Evolutionary conservation across 1,140 invertebrate genomes (phyloP).

Genomic region (Pogonognathellus flavescens): DNA sequence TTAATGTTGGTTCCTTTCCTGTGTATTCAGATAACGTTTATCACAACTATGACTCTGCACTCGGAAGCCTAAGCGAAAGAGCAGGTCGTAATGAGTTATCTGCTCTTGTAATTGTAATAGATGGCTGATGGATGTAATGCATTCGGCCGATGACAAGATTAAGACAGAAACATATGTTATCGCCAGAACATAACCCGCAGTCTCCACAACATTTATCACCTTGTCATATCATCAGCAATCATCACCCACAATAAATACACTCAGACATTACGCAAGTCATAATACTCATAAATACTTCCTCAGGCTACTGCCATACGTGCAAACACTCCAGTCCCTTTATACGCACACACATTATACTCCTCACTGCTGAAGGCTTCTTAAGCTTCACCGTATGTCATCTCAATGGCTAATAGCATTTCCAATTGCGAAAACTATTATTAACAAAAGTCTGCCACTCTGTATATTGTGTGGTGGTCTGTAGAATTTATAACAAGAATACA

Average conservation of each 20-base stretch:
- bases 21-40: background rate
- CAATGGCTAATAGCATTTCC: no score
- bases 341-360: no score
- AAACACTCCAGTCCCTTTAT: no score
- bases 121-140: background rate
- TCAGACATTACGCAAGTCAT: background rate
- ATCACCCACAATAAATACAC: background rate
- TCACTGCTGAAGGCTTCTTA: no score
- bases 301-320: background rate
- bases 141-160: constrained; percentile 19
- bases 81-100: constrained; percentile 6
- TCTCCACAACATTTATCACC: background rate
- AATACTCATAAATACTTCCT: background rate
- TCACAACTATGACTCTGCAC: no score
- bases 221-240: constrained; percentile 2
- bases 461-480: no score
- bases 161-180: constrained; percentile 23
- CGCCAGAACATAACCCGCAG: background rate
- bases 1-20: background rate
- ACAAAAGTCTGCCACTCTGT: no score
- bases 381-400: no score
- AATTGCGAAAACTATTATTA: no score
- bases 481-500: no score
- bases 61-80: background rate
- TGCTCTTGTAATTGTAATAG: background rate